Evolutionary conservation across 2,888 invertebrate genomes (phyloP).

Genomic region (Craniophora ligustri): DNA sequence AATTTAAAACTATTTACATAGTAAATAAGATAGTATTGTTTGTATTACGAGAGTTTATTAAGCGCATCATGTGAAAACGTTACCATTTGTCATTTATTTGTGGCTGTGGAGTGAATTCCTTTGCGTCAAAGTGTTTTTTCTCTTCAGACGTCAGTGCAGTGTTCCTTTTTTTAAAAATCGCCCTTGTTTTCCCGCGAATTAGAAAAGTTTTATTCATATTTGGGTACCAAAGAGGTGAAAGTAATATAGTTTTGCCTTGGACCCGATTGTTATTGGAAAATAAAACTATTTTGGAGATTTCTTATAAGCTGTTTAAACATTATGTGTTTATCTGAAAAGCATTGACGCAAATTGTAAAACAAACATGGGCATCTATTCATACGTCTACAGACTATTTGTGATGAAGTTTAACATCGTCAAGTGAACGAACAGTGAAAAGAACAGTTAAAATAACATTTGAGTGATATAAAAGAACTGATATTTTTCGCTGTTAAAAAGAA

Average conservation of each 20-base stretch:
- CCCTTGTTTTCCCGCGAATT: neutral
- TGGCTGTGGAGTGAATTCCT: conserved; percentile 14
- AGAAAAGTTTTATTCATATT: conserved; percentile 6
- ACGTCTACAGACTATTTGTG: conserved; percentile 83
- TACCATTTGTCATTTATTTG: conserved; percentile 17
- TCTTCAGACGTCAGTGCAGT: conserved; percentile 10
- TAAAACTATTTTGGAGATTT: neutral
- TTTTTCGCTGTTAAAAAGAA: conserved; percentile 12
- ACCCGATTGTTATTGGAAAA: conserved; percentile 1
- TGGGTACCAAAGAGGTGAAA: neutral
- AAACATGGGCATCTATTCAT: conserved; percentile 83
- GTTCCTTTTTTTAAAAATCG: conserved; percentile 2
- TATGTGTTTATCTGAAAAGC: conserved; percentile 29
- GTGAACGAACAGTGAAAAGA: conserved; percentile 48
- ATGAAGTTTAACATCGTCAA: conserved; percentile 67
- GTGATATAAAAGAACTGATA: conserved; percentile 16
- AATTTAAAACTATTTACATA: conserved; percentile 36
- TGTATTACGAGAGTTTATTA: conserved; percentile 31
- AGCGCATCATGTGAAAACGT: conserved; percentile 15
- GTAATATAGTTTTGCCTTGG: neutral
- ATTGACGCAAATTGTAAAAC: conserved; percentile 32
- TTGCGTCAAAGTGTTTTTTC: conserved; percentile 8
- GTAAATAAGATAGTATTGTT: conserved; percentile 36
- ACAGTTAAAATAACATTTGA: conserved; percentile 3
- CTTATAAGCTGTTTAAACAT: conserved; percentile 11